Evolutionary conservation across 2,797 vertebrate genomes (phyloP), one percentile per base, ranked within the genome.

Genomic region (Lateolabrax maculatus): DNA sequence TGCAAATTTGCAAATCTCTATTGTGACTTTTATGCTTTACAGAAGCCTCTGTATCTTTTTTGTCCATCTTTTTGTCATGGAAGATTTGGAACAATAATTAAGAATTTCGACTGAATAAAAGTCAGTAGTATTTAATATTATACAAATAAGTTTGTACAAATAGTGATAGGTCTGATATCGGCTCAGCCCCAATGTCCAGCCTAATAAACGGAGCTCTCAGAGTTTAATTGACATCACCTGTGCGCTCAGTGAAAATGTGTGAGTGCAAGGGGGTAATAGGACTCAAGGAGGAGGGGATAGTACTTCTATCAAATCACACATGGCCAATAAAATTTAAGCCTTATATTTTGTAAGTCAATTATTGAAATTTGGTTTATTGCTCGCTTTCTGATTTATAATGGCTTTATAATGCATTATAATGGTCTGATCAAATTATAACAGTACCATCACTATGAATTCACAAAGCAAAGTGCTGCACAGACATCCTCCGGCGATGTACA

Each of bases 1-100:
- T 68, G 53, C 71, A 84, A 76, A 71, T 67, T n/a, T 29, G 4
- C 15, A 62, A 75, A 55, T n/a, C 43, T 65, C 13, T 16, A 3
- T 3, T 15, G 41, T 62, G 11, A 56, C 6, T 27, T 65, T 61
- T 6, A 37, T 39, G 57, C 23, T 81, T 57, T 10, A 63, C 15
- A 48, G 3, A 72, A 62, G 65, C 49, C 10, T 27, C 0, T 12
- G 5, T 44, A 29, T 60, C 5, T 66, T 48, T 41, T 31, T 19
- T 23, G 16, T 71, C 44, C 0, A 8, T 25, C 1, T 25, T 39
- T 70, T 23, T 63, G 48, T 43, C 34, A 62, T 27, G 27, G 11
- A 49, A 53, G 15, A 36, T 31, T 29, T 21, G 19, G 18, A 19
- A 12, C 46, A 2, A 46, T 46, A 18, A 25, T 23, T 3, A 19